Base-by-base conservation (phyloP, 1,140 invertebrate species). In the Lycorma delicatula region DNA sequence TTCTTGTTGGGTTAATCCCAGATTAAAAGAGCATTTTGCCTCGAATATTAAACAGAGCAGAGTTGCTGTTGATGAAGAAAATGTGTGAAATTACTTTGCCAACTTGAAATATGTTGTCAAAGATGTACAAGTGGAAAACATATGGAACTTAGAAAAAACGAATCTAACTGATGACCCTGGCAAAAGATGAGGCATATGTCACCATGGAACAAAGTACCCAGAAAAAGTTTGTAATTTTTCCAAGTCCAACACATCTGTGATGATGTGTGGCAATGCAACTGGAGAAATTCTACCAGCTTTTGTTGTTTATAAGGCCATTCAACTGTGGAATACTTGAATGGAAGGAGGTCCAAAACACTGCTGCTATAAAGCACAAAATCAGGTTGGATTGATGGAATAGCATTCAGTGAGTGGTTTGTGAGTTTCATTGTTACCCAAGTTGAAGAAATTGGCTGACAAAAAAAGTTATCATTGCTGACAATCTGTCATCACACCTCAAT, bases 111-210 rank as follows among this genome's bases (percentile, higher is more conserved):
- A n/a, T n/a, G n/a, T n/a, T n/a, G n/a, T n/a, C n/a, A n/a, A n/a
- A n/a, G 63, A 63, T 36, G 63, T 71, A 18, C 67, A 66, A 29
- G 63, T 67, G 16, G 7, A 58, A 23, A 64, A 68, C 50, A 70
- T 75, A n/a, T 53, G 70, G 2, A 75, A 75, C 59, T 75, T 67
- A 61, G 73, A 75, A 58, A 68, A 74, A 63, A 75, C 72, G 3
- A 72, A 74, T 61, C 56, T 72, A 12, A 60, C 57, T 0, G 72
- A 73, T 59, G 66, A 75, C 61, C 57, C 58, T 9, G 68, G 70
- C 61, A 59, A 11, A 58, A 67, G 60, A 66, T 54, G 55, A 16
- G 46, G 55, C 26, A 58, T 63, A n/a, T 29, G 44, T 5, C 26
- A 26, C 28, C 23, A 48, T 31, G 56, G 60, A 7, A 16, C 28